A percentile compares a stretch with the other conserved stretches of the same genome.
These are phyloP conservation scores for Agriopis marginaria DNA, from an alignment of 2,888 invertebrate genomes.

Conservation along the genomic window DNA sequence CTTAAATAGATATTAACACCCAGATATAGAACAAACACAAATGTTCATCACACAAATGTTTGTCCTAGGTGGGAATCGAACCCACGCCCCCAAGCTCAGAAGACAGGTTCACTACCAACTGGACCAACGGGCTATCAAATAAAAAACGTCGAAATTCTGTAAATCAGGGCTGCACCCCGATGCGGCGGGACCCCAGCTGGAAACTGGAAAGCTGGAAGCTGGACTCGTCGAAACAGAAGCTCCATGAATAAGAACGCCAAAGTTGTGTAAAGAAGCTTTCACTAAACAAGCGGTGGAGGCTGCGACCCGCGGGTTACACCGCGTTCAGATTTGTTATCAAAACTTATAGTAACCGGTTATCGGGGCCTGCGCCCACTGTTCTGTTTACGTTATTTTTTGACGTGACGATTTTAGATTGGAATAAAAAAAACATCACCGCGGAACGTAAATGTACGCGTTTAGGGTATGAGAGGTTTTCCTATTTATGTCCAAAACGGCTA, in stretches of 20 bases:
- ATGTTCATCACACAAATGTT: too few relatives aligned
- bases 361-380: constrained; percentile 44
- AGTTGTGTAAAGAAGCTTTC: constrained; percentile 21
- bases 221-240: neutral
- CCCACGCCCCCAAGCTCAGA: too few relatives aligned
- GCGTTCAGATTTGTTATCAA: constrained; percentile 48
- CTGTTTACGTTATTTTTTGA: constrained; percentile 1
- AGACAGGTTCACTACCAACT: too few relatives aligned
- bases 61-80: too few relatives aligned
- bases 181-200: neutral
- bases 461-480: too few relatives aligned
- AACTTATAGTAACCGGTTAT: constrained; percentile 57
- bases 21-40: too few relatives aligned
- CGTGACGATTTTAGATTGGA: neutral
- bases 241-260: neutral
- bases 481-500: too few relatives aligned
- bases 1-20: too few relatives aligned
- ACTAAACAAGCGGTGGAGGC: constrained; percentile 24
- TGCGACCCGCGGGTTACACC: constrained; percentile 36
- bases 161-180: neutral
- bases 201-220: neutral
- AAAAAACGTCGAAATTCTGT: too few relatives aligned
- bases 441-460: too few relatives aligned
- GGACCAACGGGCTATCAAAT: too few relatives aligned
- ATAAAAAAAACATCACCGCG: too few relatives aligned